Conservation (phyloP, 2,113 vertebrate genomes). For the Parus major region DNA sequence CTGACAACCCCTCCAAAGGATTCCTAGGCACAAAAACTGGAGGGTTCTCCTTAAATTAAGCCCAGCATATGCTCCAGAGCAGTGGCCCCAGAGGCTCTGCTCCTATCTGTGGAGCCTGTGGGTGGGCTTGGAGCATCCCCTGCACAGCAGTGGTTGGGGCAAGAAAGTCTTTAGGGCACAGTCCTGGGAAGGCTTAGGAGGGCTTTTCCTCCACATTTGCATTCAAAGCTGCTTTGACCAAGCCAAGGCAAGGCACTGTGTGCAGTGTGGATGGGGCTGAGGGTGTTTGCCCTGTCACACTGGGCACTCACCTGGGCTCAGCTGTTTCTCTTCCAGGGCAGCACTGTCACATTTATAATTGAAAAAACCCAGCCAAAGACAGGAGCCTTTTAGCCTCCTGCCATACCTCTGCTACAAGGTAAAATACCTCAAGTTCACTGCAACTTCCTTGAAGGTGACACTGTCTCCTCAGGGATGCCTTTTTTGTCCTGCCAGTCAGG, state of each 20-base stretch:
- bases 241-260: neutral
- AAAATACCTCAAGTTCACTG: neutral
- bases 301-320: rapidly evolving
- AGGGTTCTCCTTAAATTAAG: neutral
- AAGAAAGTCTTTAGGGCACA: neutral
- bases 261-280: neutral
- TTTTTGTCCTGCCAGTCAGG: neutral
- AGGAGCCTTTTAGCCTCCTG: neutral
- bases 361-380: neutral
- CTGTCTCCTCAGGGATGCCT: rapidly evolving
- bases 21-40: neutral
- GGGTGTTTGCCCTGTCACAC: rapidly evolving
- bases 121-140: rapidly evolving
- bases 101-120: rapidly evolving
- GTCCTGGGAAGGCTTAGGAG: neutral
- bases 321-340: neutral
- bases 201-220: neutral
- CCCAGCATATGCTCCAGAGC: rapidly evolving
- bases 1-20: neutral
- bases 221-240: neutral
- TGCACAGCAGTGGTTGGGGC: rapidly evolving
- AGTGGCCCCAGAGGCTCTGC: rapidly evolving
- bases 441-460: neutral
- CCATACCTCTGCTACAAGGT: neutral
- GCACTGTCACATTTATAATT: neutral